Base-by-base conservation (phyloP, 2,113 vertebrate species). In the Ciconia maguari region DNA sequence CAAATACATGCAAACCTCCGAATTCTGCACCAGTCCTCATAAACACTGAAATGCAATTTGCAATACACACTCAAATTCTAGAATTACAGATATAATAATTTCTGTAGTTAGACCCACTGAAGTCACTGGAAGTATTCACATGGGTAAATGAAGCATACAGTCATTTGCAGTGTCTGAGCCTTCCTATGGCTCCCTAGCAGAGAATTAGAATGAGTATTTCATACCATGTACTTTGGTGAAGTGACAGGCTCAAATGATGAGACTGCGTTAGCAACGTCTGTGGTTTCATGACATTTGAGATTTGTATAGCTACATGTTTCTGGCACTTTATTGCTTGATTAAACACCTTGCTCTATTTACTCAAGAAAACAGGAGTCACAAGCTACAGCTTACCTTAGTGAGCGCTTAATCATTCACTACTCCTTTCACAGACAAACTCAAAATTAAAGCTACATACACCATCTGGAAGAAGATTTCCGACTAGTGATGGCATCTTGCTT, bases 271-370 rank as follows among this genome's bases (percentile, higher is more conserved):
- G 66, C 74, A 44, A 38, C 3, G 3, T 77, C 69, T 82, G 66
- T 54, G 46, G n/a, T 85, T 17, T 66, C 60, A 29, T 61, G 81
- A 48, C 62, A 83, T 90, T 89, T 66, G 49, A 89, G 82, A 88
- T 93, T 54, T 83, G 65, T 89, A 64, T 38, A 93, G 84, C 62
- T 92, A 25, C 89, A 27, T 96, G 91, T 87, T 97, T 92, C 76
- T 96, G 93, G 92, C 86, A 84, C 83, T 96, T 92, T 34, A 13
- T 41, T 92, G 29, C 95, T 96, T 95, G 80, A 57, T 94, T 94
- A 95, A 96, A 94, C 93, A 93, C 52, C 84, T 86, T 89, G 93
- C 79, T 93, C 89, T 91, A 29, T 93, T 93, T 96, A 75, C 83
- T 95, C 87, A 91, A 83, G 94, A 62, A 97, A 91, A 93, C 36